Percentiles rank a stretch among this genome's conserved stretches.
Evolutionary conservation across 2,797 vertebrate genomes (phyloP).

Genomic region (Onychomys arenicola): DNA sequence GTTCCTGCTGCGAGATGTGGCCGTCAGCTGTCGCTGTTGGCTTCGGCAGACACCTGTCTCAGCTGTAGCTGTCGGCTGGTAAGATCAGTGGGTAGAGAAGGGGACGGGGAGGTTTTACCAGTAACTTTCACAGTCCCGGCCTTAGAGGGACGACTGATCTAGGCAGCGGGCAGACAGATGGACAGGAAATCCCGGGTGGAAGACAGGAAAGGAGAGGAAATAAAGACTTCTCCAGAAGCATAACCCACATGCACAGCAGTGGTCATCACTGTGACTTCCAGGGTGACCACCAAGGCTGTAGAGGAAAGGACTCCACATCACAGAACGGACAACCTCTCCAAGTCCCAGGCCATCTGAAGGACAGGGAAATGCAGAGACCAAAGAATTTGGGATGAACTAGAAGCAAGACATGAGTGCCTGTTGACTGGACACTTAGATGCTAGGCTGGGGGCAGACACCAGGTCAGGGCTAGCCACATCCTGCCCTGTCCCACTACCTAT

Average conservation of each 20-base stretch:
- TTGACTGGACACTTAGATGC: background rate
- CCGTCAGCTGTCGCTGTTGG: rapidly evolving
- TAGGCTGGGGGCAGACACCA: background rate
- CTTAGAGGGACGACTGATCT: background rate
- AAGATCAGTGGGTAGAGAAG: background rate
- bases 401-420: background rate
- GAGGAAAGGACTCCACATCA: background rate
- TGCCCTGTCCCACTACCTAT: background rate
- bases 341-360: background rate
- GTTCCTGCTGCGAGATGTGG: rapidly evolving
- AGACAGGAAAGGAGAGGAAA: background rate
- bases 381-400: background rate
- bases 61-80: background rate
- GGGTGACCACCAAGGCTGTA: background rate
- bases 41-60: rapidly evolving
- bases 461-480: rapidly evolving
- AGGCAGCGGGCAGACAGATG: background rate
- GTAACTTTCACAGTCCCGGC: background rate
- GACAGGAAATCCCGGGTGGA: background rate
- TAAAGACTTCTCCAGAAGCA: background rate
- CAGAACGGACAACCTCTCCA: background rate
- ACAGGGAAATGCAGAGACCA: background rate
- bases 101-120: background rate
- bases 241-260: rapidly evolving
- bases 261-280: background rate